Base-by-base conservation (phyloP, 2,888 invertebrate species). In the Ectropis crepuscularia region DNA sequence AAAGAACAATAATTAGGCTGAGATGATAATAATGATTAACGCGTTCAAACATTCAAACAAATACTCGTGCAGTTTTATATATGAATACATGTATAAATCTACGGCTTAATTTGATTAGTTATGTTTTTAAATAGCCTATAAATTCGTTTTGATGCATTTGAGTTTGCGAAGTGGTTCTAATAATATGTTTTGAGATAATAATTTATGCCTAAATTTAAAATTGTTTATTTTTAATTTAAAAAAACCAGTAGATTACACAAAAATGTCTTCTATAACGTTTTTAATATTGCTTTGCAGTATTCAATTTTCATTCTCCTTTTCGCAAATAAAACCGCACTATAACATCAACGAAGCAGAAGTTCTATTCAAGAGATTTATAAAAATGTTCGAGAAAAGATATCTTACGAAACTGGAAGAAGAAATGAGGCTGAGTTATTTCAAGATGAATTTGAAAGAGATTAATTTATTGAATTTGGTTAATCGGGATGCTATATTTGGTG, bases 401-500 rank as follows among this genome's bases (percentile, higher is more conserved):
- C 0, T 7, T 6, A 45, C 54, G 0, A 28, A 37, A 37, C 1
- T 11, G 0, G 54, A 54, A 8, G 37, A 54, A 6, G 5, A 46
- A 1, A 46, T 37, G 7, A n/a, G 54, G 37, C 37, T 45, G 4
- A 11, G 37, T 37, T 10, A 9, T 46, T 54, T 54, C 12, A 11
- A 6, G 6, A 54, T 37, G 5, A 45, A 37, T 38, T 46, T 54
- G 46, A 11, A 9, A 6, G 46, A 54, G n/a, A 54, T 54, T 6
- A 46, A 54, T 12, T 46, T 43, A 12, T 46, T 54, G 45, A 54
- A 54, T 12, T 9, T 5, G 9, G 8, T 45, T 10, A 54, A 46
- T 38, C 36, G 9, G 5, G 45, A 54, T 46, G 45, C 54, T 0
- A 12, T 54, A 0, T 54, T 54, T 45, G 54, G 46, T 54, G 37